Base-by-base conservation (phyloP, 2,888 invertebrate genomes). In the Eupithecia tripunctaria region DNA sequence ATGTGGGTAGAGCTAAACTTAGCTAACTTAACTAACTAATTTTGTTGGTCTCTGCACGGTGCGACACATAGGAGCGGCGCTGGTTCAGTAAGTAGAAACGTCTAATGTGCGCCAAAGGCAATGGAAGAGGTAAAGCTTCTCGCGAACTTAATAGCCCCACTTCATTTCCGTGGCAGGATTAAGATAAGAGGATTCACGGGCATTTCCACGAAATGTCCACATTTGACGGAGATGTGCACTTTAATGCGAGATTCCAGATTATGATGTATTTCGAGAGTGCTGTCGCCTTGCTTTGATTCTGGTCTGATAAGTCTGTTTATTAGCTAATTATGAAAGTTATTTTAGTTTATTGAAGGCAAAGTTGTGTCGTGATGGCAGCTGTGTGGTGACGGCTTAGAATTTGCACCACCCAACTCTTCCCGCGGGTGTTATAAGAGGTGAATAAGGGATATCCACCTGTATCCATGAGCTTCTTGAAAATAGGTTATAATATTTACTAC, bases 141-240 rank as follows among this genome's bases (percentile, higher is more conserved):
- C 80, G 82, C 83, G 14, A 3, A 14, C 82, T 85, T 83, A 15
- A 10, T 83, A 79, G 91, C 89, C 84, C 63, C 73, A 78, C 81
- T 73, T 64, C 72, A 81, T 81, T 79, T 79, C 85, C 86, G 83
- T 80, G 89, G 86, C 88, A 91, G 92, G 88, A 92, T 92, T 91
- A 87, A 93, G 92, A 90, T 93, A 94, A 94, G 93, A 87, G 92
- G 92, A 91, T 93, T 91, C 87, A 84, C 82, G 86, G 86, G 86
- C 88, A 90, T 89, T 93, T 88, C 84, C 86, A 80, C 89, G 86
- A 89, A 91, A 89, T 83, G 88, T 88, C 86, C 89, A 85, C 89
- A 85, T 91, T 90, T 87, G 85, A 76, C 68, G 75, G 71, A 75
- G 78, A 77, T 77, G 79, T 71, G 74, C 75, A 74, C 74, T 80